Evolutionary conservation across 2,113 vertebrate species (phyloP), one percentile per base, ranked within the genome.

Genomic region (Hystrix brachyura): DNA sequence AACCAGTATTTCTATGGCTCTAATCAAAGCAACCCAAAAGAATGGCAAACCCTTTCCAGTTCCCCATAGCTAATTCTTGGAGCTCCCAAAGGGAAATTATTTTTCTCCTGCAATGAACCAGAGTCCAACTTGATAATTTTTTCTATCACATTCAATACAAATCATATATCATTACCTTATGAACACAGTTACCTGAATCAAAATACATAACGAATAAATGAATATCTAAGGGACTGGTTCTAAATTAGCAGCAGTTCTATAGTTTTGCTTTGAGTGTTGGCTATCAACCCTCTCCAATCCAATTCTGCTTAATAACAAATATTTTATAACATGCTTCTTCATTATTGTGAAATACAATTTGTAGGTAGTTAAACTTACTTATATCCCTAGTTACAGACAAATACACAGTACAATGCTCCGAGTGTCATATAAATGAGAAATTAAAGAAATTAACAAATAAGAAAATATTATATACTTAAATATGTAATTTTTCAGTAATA

Each of bases 331-430:
- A 72, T 9, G 25, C 3, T 90, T 65, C 6, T 83, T 90, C 53
- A 85, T 69, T 71, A 91, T 25, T 25, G 23, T 69, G 62, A 97
- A 76, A 91, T 80, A 13, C 74, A 87, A 76, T 76, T 74, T 2
- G 1, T 65, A 83, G n/a, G 11, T 34, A 46, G 53, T 19, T 89
- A 92, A 81, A 85, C 48, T 57, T 46, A 83, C 5, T 17, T 51
- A 81, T 1, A 80, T 76, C 29, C 43, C 32, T 94, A 87, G 55
- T 65, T 87, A 91, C 67, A 76, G 11, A 34, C 19, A 91, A 95
- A 65, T 79, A 93, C n/a, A 12, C 0, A 65, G 15, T n/a, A 18
- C 10, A 94, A 64, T 69, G 59, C 3, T 46, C 38, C 53, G 7
- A 17, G 62, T 62, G 1, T 15, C 46, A 72, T 65, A 86, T 76